Evolutionary conservation across 2,113 vertebrate genomes (phyloP), one percentile per base, ranked within the genome.

Genomic region (Ciconia boyciana): DNA sequence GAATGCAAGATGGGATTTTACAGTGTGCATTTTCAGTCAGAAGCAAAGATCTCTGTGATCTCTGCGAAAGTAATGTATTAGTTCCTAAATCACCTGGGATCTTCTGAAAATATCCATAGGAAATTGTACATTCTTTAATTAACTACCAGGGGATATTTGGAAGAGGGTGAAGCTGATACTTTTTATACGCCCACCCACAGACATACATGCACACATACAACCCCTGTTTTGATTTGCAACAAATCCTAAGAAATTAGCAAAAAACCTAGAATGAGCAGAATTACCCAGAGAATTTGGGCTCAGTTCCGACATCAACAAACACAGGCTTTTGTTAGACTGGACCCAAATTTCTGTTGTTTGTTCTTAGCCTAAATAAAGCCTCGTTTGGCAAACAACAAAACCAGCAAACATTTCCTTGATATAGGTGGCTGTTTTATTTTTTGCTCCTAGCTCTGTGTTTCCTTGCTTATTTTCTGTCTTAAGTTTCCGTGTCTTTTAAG

Each of bases 121-220:
- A 89, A 82, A 78, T 71, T 48, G 55, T 46, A 69, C 14, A 77
- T 78, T 81, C n/a, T 61, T 89, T 96, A 93, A 95, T 91, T 89
- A 81, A 66, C 55, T 89, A 66, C 64, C 89, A 92, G 72, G 89
- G 91, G 90, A 89, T 84, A 54, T 65, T 57, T 92, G 72, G 51
- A 81, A 89, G 76, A 74, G 64, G 83, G 51, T 87, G 83, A 95
- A 85, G 65, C 60, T 58, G 41, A 77, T 77, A 15, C 6, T 52
- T 89, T 78, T 89, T 78, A 71, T 72, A 57, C 24, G 83, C 13
- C 15, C 69, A 44, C 76, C 17, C 83, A 68, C 77, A 65, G 31
- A 79, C 58, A 72, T 32, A 31, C 48, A 89, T 34, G 62, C 13
- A 46, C 29, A 5, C 49, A 71, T 3, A 34, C 29, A 91, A 36